Conservation (phyloP, 1,140 invertebrate genomes). For the Drosophila elegans region DNA sequence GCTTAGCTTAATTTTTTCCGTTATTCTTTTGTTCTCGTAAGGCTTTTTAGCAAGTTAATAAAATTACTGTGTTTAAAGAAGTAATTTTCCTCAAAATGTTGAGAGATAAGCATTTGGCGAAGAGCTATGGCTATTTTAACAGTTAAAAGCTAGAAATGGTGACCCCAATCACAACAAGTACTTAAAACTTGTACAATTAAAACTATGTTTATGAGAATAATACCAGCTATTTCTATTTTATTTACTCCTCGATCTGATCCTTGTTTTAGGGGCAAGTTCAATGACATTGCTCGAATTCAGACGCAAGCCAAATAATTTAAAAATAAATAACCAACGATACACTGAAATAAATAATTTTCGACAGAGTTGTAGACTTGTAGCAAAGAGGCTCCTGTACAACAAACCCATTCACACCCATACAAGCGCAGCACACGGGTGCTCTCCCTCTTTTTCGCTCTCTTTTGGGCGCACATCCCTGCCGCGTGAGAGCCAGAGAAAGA, state of each 20-base stretch:
- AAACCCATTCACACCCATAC: conserved; percentile 9
- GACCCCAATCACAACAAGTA: no score
- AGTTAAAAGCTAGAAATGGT: no score
- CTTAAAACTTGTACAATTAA: no score
- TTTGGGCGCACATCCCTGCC: conserved; percentile 11
- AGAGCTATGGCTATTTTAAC: no score
- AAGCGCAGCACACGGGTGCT: neutral
- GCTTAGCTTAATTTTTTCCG: no score
- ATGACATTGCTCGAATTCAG: neutral
- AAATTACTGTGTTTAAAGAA: no score
- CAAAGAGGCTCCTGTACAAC: conserved; percentile 9
- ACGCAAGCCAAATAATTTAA: neutral
- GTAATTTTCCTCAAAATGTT: no score
- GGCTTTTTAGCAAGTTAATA: no score
- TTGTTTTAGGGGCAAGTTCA: conserved; percentile 9
- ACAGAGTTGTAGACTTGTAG: neutral
- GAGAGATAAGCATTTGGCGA: no score
- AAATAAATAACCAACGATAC: neutral
- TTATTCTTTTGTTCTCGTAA: no score
- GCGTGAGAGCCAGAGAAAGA: conserved; percentile 1
- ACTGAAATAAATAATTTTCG: conserved; percentile 6
- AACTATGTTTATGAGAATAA: no score
- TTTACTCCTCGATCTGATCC: neutral
- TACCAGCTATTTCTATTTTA: no score
- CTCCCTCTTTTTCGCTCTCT: conserved; percentile 15